These are phyloP conservation scores for Deroplatys truncata DNA, from an alignment of 2,888 invertebrate species.

Conservation along the genomic window DNA sequence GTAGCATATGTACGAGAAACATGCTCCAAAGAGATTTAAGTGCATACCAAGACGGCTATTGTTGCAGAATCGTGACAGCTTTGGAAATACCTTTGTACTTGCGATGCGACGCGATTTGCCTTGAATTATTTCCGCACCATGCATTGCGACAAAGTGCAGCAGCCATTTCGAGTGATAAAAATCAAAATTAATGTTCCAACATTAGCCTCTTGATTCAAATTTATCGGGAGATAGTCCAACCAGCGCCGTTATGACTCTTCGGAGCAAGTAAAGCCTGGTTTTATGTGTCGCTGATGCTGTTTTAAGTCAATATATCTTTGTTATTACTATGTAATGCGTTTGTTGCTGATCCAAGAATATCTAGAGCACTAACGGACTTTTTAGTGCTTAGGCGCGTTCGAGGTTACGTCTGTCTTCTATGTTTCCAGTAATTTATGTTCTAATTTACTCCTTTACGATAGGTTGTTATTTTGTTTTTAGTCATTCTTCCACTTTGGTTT, in stretches of 20 bases:
- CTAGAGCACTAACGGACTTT: too few species aligned
- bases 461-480: too few species aligned
- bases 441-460: too few species aligned
- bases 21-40: too few species aligned
- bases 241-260: background rate
- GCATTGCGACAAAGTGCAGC: background rate
- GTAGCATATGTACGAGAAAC: too few species aligned
- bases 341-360: too few species aligned
- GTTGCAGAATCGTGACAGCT: background rate
- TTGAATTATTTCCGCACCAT: background rate
- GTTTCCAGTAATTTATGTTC: too few species aligned
- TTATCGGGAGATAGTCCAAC: background rate
- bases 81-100: background rate
- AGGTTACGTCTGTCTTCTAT: too few species aligned
- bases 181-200: background rate
- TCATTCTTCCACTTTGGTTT: too few species aligned
- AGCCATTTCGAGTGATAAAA: background rate
- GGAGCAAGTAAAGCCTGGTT: background rate
- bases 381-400: background rate
- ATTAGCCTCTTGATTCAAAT: background rate
- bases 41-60: background rate
- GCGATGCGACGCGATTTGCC: background rate
- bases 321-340: background rate
- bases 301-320: background rate
- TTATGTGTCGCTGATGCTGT: background rate